Percentiles rank a stretch among this genome's conserved stretches.
These are phyloP conservation scores for Columba janthina DNA, from an alignment of 2,113 vertebrate genomes.

Conservation along the genomic window DNA sequence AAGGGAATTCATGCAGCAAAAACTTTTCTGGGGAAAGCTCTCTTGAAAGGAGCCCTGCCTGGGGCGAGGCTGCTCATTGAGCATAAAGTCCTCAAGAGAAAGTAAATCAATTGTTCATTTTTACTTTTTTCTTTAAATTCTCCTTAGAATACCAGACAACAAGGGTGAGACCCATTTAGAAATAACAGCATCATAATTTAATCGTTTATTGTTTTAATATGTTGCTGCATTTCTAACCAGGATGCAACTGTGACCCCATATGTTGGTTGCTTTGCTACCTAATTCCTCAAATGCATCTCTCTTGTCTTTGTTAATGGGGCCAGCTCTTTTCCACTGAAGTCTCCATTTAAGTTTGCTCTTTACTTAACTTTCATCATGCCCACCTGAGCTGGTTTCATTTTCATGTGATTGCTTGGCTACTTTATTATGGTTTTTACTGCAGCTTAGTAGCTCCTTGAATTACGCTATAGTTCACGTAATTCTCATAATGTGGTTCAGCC, in stretches of 20 bases:
- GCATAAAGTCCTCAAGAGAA: background rate
- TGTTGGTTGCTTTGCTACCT: background rate
- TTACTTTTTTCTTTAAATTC: background rate
- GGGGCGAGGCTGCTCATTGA: rapidly evolving
- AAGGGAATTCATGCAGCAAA: background rate
- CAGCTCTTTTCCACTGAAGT: background rate
- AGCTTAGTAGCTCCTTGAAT: conserved; percentile 52
- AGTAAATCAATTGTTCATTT: background rate
- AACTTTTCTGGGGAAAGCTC: background rate
- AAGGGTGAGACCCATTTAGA: background rate
- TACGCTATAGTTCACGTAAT: conserved; percentile 50
- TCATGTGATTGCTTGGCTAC: conserved; percentile 11
- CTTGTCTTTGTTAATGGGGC: background rate
- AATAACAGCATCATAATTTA: background rate
- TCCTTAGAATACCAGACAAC: background rate
- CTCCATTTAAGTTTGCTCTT: conserved; percentile 56
- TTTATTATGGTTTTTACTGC: conserved; percentile 44
- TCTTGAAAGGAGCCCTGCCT: background rate
- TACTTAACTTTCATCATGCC: conserved; percentile 54
- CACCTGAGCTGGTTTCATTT: conserved; percentile 41
- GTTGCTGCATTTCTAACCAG: background rate
- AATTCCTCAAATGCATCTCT: background rate
- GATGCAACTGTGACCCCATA: background rate
- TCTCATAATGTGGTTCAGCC: conserved; percentile 29
- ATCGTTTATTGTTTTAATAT: background rate